A percentile compares a stretch with the other conserved stretches of the same genome.
phyloP scores from a whole-genome alignment of 2,888 invertebrate genomes.

The Amblyjoppa fuscipennis region DNA sequence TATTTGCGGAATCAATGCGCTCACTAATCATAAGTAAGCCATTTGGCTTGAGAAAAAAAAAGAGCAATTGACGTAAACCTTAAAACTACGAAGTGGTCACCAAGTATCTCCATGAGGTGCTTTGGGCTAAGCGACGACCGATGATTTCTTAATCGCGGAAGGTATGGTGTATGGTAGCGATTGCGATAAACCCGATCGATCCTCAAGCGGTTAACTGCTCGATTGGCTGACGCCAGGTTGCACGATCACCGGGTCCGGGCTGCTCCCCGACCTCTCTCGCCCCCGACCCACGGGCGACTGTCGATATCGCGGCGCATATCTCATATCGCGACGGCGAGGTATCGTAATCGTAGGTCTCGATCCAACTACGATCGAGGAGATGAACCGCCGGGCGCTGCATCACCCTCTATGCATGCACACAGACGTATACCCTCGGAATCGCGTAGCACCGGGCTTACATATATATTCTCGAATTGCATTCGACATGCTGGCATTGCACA shows the following conservation, averaged over 20 bases:
- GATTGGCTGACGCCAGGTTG: slow-evolving; percentile 62
- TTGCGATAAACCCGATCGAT: slow-evolving; percentile 65
- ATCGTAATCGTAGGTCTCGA: slow-evolving; percentile 67
- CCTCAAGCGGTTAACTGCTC: slow-evolving; percentile 58
- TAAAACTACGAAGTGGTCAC: background rate
- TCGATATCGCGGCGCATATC: slow-evolving; percentile 63
- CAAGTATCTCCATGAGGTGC: background rate
- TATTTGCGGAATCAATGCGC: background rate
- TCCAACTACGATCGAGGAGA: slow-evolving; percentile 63
- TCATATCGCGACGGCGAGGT: slow-evolving; percentile 58
- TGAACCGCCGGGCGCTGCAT: slow-evolving; percentile 55
- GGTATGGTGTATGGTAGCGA: slow-evolving; percentile 40
- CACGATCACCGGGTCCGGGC: slow-evolving; percentile 55
- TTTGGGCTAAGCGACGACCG: background rate
- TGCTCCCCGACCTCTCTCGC: slow-evolving; percentile 53
- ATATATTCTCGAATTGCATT: slow-evolving; percentile 54
- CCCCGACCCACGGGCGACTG: slow-evolving; percentile 55
- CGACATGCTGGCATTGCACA: slow-evolving; percentile 66
- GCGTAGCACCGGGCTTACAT: slow-evolving; percentile 28
- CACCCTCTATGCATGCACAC: slow-evolving; percentile 30
- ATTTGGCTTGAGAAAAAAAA: background rate
- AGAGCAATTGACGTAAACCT: background rate
- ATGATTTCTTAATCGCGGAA: slow-evolving; percentile 64
- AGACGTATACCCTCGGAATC: slow-evolving; percentile 5
- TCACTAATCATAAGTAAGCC: background rate